These are phyloP conservation scores for Eunapius fragilis DNA, from an alignment of 37 sponge, comb jelly and placozoan species.

Conservation along the genomic window DNA sequence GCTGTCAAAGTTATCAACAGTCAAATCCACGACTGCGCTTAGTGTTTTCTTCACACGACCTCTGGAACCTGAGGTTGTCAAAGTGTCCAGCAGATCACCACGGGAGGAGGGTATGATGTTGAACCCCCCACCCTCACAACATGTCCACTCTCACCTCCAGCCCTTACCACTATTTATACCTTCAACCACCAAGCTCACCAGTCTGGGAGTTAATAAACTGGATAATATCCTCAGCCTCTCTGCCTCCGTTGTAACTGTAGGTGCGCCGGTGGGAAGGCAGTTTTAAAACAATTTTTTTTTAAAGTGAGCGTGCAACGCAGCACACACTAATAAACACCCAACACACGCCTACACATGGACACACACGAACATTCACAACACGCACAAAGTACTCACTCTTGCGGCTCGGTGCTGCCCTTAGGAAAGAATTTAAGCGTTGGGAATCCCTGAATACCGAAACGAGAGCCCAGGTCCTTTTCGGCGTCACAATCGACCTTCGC, in stretches of 20 bases:
- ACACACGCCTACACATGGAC: too few species aligned
- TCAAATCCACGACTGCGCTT: slow-evolving; percentile 77
- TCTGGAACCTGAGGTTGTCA: slow-evolving; percentile 40
- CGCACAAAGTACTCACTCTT: slow-evolving; percentile 77
- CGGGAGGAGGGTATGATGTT: too few species aligned
- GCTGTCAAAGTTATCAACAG: slow-evolving; percentile 78
- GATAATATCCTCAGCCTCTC: slow-evolving; percentile 93
- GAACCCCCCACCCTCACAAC: too few species aligned
- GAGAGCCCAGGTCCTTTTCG: slow-evolving; percentile 66
- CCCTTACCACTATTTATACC: too few species aligned
- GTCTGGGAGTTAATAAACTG: slow-evolving; percentile 80
- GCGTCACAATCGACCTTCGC: slow-evolving; percentile 94
- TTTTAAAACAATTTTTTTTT: too few species aligned
- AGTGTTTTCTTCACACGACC: slow-evolving; percentile 65
- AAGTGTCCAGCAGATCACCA: too few species aligned
- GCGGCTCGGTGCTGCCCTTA: slow-evolving; percentile 85
- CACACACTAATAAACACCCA: too few species aligned
- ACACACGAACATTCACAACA: not conserved
- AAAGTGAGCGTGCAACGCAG: not conserved
- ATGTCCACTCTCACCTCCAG: too few species aligned
- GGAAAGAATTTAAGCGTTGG: slow-evolving; percentile 98
- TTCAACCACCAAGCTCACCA: slow-evolving; percentile 32
- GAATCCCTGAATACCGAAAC: slow-evolving; percentile 91
- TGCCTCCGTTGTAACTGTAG: slow-evolving; percentile 88
- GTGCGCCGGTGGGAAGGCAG: not conserved